Percentiles rank a stretch among this genome's conserved stretches.
Conservation (phyloP, 92 coral and sea anemone species). For the Micromussa lordhowensis region DNA sequence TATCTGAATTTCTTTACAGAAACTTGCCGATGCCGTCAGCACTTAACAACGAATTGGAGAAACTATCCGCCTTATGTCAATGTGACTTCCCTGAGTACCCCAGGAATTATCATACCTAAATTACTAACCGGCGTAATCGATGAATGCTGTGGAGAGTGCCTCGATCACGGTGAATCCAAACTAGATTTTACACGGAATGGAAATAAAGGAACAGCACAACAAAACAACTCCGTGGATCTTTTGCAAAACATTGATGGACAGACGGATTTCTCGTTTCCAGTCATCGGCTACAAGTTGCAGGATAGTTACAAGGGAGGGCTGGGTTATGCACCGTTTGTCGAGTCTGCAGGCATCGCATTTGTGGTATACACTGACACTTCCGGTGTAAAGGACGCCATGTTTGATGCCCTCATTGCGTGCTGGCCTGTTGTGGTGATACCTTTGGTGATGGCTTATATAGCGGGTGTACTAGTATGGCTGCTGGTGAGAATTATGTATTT, state of each 20-base stretch:
- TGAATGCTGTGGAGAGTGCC: constrained; percentile 61
- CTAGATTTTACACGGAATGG: constrained; percentile 37
- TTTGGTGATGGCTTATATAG: constrained; percentile 64
- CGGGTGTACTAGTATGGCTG: constrained; percentile 62
- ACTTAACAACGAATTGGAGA: constrained; percentile 67
- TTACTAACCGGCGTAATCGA: constrained; percentile 38
- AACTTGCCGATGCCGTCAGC: constrained; percentile 67
- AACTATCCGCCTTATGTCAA: constrained; percentile 69
- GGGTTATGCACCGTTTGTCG: constrained; percentile 75
- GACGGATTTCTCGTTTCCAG: constrained; percentile 84
- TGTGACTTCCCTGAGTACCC: constrained; percentile 16
- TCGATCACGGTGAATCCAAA: constrained; percentile 38
- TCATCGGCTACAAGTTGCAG: constrained; percentile 74
- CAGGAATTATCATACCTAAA: constrained; percentile 61
- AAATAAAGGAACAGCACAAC: constrained; percentile 20
- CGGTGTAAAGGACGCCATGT: constrained; percentile 50
- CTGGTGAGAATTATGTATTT: constrained; percentile 36
- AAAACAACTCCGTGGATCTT: constrained; percentile 28
- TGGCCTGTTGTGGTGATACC: constrained; percentile 72
- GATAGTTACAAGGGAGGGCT: constrained; percentile 66
- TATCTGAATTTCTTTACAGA: constrained; percentile 24
- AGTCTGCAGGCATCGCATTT: constrained; percentile 83
- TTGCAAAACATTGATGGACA: constrained; percentile 53
- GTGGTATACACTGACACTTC: constrained; percentile 46
- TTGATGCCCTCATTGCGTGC: constrained; percentile 51